Evolutionary conservation across 1,140 invertebrate genomes (phyloP).

Genomic region (Drosophila sucinea): DNA sequence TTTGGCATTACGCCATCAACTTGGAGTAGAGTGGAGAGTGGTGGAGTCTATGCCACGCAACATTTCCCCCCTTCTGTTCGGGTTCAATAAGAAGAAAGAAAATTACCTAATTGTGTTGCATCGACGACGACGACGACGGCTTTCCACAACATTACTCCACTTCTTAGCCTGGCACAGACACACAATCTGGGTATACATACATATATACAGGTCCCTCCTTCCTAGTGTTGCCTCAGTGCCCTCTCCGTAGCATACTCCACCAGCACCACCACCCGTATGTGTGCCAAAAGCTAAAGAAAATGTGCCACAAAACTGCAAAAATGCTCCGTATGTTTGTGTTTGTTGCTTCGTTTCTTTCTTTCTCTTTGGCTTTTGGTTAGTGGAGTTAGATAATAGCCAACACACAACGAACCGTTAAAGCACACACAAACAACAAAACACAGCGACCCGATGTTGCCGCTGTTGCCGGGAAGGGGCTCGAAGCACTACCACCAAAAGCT

Average conservation of each 20-base stretch:
- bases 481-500: conserved; percentile 27
- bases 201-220: conserved; percentile 1
- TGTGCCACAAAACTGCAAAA: conserved; percentile 76
- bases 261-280: conserved; percentile 42
- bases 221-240: conserved; percentile 40
- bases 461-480: conserved; percentile 35
- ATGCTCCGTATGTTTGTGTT: conserved; percentile 54
- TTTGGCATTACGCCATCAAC: conserved; percentile 61
- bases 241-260: background rate
- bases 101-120: conserved; percentile 82
- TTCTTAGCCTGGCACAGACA: conserved; percentile 39
- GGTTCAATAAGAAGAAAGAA: conserved; percentile 73
- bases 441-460: background rate
- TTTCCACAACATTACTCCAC: conserved; percentile 76
- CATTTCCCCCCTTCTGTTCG: conserved; percentile 7
- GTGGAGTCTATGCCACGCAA: conserved; percentile 57
- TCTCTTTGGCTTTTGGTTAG: conserved; percentile 49
- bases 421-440: conserved; percentile 16
- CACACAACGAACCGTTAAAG: conserved; percentile 71
- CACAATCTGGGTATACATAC: background rate
- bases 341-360: conserved; percentile 67
- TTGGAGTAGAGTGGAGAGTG: background rate
- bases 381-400: conserved; percentile 71
- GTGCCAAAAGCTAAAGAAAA: conserved; percentile 71
- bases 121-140: conserved; percentile 51